Conservation (phyloP, 2,888 invertebrate genomes). For the Drosophila neutralis region DNA sequence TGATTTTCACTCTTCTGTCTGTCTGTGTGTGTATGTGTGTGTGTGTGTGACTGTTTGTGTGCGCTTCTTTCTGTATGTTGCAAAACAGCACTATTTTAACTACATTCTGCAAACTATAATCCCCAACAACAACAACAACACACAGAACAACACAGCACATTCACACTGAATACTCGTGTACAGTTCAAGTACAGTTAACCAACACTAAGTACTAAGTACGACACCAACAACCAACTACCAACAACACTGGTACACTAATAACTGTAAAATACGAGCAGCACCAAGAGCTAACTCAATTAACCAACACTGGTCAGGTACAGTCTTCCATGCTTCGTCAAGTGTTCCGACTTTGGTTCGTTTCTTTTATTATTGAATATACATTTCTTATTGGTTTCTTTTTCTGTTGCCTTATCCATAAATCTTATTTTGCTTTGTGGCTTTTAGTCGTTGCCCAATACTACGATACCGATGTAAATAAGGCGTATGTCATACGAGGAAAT, state of each 20-base stretch:
- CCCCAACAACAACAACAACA: slow-evolving; percentile 38
- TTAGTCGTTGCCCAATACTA: slow-evolving; percentile 95
- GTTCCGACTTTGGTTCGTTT: slow-evolving; percentile 23
- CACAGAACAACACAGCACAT: slow-evolving; percentile 31
- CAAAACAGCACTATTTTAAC: slow-evolving; percentile 61
- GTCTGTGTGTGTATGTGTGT: slow-evolving; percentile 12
- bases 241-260: slow-evolving; percentile 55
- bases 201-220: slow-evolving; percentile 52
- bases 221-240: slow-evolving; percentile 29
- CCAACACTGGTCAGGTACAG: slow-evolving; percentile 65
- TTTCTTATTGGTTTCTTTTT: slow-evolving; percentile 21
- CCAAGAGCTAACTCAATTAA: slow-evolving; percentile 63
- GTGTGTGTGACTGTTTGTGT: slow-evolving; percentile 59
- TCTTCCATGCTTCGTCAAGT: slow-evolving; percentile 30
- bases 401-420: slow-evolving; percentile 11
- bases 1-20: slow-evolving; percentile 39
- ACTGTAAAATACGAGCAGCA: slow-evolving; percentile 62
- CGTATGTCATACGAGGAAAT: slow-evolving; percentile 95
- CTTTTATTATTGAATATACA: slow-evolving; percentile 23
- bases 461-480: slow-evolving; percentile 96
- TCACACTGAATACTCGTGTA: slow-evolving; percentile 42
- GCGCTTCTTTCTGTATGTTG: slow-evolving; percentile 47
- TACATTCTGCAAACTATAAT: slow-evolving; percentile 38
- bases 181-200: slow-evolving; percentile 59
- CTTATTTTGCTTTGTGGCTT: slow-evolving; percentile 35